phyloP scores from a whole-genome alignment of 2,888 invertebrate genomes.

The Cheilosia vulpina region DNA sequence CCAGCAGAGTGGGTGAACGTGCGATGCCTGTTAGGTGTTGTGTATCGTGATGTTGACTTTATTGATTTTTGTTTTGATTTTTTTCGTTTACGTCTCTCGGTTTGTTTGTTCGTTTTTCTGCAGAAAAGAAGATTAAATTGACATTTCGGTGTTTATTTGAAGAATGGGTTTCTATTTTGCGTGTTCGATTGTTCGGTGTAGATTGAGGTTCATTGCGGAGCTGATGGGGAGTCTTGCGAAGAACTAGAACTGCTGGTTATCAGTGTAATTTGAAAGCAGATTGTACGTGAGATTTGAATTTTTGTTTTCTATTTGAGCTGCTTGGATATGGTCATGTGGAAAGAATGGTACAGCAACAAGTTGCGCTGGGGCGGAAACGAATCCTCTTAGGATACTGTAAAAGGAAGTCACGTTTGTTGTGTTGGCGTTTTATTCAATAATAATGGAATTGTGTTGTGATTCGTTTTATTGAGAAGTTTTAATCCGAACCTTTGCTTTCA shows the following conservation, averaged over 20 bases:
- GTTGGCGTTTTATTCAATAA: background rate
- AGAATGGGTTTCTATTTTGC: slow-evolving; percentile 20
- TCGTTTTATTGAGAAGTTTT: background rate
- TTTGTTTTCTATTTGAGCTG: background rate
- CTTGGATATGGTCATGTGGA: slow-evolving; percentile 2
- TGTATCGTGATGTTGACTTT: slow-evolving; percentile 6
- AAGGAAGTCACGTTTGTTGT: background rate
- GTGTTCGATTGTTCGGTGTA: background rate
- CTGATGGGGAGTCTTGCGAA: no score
- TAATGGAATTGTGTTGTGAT: background rate
- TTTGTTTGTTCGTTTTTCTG: background rate
- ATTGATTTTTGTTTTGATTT: slow-evolving; percentile 13
- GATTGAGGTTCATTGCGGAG: background rate
- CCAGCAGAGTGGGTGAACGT: background rate
- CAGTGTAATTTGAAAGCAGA: slow-evolving; percentile 8
- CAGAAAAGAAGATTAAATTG: slow-evolving; percentile 48
- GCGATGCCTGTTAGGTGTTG: background rate
- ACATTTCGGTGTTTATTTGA: slow-evolving; percentile 46
- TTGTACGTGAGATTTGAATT: slow-evolving; percentile 4
- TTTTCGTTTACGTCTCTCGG: background rate
- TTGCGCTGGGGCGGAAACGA: background rate
- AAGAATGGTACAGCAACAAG: background rate
- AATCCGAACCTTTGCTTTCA: background rate
- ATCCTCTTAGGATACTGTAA: background rate
- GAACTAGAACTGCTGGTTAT: slow-evolving; percentile 6